These are phyloP conservation scores for Capitulum mitella DNA, from an alignment of 2,888 invertebrate species.

Conservation along the genomic window DNA sequence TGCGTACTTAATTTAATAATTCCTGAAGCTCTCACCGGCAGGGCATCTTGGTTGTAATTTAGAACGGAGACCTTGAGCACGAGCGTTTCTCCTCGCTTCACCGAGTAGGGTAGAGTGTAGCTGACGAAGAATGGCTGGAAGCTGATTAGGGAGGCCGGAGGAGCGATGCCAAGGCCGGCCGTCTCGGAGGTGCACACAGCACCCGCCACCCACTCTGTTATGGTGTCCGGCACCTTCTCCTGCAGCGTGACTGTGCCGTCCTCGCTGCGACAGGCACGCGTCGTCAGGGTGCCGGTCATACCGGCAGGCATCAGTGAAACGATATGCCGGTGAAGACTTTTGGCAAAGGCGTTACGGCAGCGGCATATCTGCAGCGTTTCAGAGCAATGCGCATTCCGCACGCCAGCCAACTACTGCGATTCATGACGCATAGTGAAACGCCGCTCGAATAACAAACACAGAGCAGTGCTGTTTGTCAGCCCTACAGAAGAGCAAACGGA, in stretches of 20 bases:
- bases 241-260: constrained; percentile 40
- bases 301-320: too few species aligned
- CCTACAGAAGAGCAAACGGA: too few species aligned
- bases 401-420: neutral
- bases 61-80: constrained; percentile 36
- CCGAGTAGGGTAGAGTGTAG: constrained; percentile 32
- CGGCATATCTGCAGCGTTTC: neutral
- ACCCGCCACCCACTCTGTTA: constrained; percentile 56
- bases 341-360: too few species aligned
- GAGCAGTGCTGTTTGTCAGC: too few species aligned
- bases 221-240: constrained; percentile 49
- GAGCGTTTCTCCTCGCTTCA: constrained; percentile 35
- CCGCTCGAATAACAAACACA: neutral
- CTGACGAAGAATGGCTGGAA: constrained; percentile 54
- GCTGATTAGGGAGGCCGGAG: neutral
- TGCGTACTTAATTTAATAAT: too few species aligned
- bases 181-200: constrained; percentile 48
- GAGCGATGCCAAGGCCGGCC: constrained; percentile 13
- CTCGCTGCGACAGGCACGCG: neutral
- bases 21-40: constrained; percentile 32
- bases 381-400: neutral
- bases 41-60: constrained; percentile 31
- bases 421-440: neutral
- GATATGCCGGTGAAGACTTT: too few species aligned
- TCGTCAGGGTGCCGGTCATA: neutral